phyloP scores from a whole-genome alignment of 2,113 vertebrate species.

The Pelodiscus sinensis region DNA sequence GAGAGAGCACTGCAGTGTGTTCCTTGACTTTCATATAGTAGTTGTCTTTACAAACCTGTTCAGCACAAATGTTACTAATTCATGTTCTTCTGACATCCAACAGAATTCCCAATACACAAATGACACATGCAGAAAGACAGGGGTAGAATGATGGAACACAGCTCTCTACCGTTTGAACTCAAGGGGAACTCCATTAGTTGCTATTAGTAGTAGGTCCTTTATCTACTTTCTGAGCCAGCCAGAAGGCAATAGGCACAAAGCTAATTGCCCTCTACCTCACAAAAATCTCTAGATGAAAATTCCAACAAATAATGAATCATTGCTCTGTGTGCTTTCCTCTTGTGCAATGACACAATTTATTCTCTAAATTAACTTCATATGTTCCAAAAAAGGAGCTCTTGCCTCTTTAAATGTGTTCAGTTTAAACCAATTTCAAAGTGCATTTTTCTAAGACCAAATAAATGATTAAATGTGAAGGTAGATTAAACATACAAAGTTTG shows the following conservation, averaged over 20 bases:
- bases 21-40: background rate
- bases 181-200: background rate
- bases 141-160: background rate
- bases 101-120: background rate
- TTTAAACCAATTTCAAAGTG: background rate
- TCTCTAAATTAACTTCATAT: background rate
- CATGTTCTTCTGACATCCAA: background rate
- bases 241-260: background rate
- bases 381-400: background rate
- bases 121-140: accelerated
- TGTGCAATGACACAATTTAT: background rate
- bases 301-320: background rate
- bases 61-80: background rate
- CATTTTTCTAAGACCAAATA: background rate
- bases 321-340: background rate
- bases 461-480: background rate
- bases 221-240: background rate
- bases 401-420: background rate
- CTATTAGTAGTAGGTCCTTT: background rate
- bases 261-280: background rate
- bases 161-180: background rate
- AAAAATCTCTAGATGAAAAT: background rate
- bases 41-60: too few relatives aligned
- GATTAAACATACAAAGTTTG: background rate
- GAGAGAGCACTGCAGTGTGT: background rate